Evolutionary conservation across 2,113 vertebrate genomes (phyloP).

Genomic region (Poeciliopsis retropinna): DNA sequence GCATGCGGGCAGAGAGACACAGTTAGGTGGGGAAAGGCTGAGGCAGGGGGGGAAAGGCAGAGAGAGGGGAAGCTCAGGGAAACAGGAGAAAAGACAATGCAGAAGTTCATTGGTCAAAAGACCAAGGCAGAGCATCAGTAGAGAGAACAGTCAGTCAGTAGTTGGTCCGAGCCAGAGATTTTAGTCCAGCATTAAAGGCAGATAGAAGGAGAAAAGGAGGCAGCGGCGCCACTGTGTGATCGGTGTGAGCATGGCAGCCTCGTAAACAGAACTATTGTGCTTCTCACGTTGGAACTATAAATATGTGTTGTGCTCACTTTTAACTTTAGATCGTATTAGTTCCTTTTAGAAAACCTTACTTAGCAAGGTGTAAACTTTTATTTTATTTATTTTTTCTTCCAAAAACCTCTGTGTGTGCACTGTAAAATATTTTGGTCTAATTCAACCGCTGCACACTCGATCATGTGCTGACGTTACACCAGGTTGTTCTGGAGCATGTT

Average conservation of each 20-base stretch:
- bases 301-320: conserved; percentile 62
- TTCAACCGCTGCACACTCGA: conserved; percentile 31
- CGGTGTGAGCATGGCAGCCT: conserved; percentile 48
- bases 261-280: conserved; percentile 74
- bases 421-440: conserved; percentile 33
- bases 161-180: conserved; percentile 65
- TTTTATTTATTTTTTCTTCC: conserved; percentile 17
- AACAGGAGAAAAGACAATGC: conserved; percentile 51
- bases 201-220: conserved; percentile 54
- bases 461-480: conserved; percentile 75
- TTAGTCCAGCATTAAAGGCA: conserved; percentile 67
- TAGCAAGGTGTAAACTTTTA: conserved; percentile 39
- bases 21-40: conserved; percentile 50
- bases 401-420: conserved; percentile 26
- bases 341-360: conserved; percentile 38
- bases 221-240: conserved; percentile 51
- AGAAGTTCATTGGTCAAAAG: conserved; percentile 70
- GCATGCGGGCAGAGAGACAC: conserved; percentile 88
- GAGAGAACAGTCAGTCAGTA: conserved; percentile 66
- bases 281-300: conserved; percentile 56
- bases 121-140: conserved; percentile 71
- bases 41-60: conserved; percentile 33
- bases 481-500: conserved; percentile 93
- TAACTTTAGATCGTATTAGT: conserved; percentile 42
- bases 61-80: neutral